Evolutionary conservation across 2,797 vertebrate genomes (phyloP).

Genomic region (Iguana delicatissima): DNA sequence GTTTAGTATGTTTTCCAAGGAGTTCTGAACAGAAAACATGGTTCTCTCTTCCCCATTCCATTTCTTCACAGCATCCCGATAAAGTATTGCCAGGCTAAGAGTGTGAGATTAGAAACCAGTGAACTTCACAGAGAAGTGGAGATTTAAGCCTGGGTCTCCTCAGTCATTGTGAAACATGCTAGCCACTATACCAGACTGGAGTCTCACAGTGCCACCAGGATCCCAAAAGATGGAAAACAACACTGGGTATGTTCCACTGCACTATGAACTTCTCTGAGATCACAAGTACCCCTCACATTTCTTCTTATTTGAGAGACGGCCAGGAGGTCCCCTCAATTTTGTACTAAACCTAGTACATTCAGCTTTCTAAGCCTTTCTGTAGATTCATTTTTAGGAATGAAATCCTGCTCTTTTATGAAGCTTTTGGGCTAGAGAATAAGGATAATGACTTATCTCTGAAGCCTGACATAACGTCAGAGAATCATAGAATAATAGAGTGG

Average conservation of each 20-base stretch:
- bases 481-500: too few relatives aligned
- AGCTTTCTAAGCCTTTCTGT: not conserved
- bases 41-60: not conserved
- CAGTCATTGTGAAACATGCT: not conserved
- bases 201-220: not conserved
- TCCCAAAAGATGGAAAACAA: not conserved
- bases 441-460: not conserved
- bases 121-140: not conserved
- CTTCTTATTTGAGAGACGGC: too few relatives aligned
- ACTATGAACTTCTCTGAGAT: too few relatives aligned
- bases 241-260: too few relatives aligned
- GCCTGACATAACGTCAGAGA: not conserved
- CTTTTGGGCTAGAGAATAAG: too few relatives aligned
- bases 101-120: not conserved
- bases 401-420: too few relatives aligned
- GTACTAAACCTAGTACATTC: not conserved
- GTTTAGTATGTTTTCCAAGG: not conserved
- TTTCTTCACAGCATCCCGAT: not conserved
- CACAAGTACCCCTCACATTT: too few relatives aligned
- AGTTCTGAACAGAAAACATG: not conserved
- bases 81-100: not conserved
- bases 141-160: not conserved
- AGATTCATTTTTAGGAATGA: not conserved
- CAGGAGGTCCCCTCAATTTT: not conserved
- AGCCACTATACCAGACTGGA: not conserved